Percentiles rank a stretch among this genome's conserved stretches.
Evolutionary conservation across 2,797 vertebrate species (phyloP).

Genomic region (Lithobates sylvaticus): DNA sequence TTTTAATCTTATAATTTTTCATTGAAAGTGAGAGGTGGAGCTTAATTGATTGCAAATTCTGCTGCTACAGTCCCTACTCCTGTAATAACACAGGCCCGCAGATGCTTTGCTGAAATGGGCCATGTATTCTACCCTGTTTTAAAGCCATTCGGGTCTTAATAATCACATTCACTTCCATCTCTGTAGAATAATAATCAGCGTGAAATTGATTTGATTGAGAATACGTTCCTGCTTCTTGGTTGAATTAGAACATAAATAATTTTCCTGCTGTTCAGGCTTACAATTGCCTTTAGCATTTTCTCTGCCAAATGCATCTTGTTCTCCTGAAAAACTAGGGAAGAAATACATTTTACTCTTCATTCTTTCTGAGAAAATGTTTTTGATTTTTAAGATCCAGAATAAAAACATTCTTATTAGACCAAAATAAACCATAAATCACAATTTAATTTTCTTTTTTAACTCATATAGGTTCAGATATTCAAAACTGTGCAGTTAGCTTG

Average conservation of each 20-base stretch:
- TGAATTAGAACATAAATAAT: conserved; percentile 52
- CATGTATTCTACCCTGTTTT: conserved; percentile 6
- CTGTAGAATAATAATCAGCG: conserved; percentile 53
- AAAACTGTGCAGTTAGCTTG: background rate
- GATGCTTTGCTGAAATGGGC: too few species aligned
- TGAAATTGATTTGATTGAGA: conserved; percentile 41
- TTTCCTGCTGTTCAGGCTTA: conserved; percentile 40
- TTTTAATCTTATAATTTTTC: too few species aligned
- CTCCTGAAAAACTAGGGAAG: conserved; percentile 17
- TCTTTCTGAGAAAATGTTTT: conserved; percentile 8
- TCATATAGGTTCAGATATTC: background rate
- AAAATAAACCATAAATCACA: conserved; percentile 1
- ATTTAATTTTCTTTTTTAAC: background rate
- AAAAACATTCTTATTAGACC: background rate
- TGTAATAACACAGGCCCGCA: too few species aligned
- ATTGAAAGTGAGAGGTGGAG: too few species aligned
- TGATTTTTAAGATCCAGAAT: conserved; percentile 5
- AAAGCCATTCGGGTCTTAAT: conserved; percentile 35
- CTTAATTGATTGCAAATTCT: too few species aligned
- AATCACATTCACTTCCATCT: conserved; percentile 32
- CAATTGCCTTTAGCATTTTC: conserved; percentile 51
- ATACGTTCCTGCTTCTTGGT: conserved; percentile 26
- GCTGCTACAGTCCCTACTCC: too few species aligned
- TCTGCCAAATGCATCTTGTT: conserved; percentile 49
- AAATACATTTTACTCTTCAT: conserved; percentile 5